phyloP scores from a whole-genome alignment of 2,113 vertebrate species.

The Hylia prasina region DNA sequence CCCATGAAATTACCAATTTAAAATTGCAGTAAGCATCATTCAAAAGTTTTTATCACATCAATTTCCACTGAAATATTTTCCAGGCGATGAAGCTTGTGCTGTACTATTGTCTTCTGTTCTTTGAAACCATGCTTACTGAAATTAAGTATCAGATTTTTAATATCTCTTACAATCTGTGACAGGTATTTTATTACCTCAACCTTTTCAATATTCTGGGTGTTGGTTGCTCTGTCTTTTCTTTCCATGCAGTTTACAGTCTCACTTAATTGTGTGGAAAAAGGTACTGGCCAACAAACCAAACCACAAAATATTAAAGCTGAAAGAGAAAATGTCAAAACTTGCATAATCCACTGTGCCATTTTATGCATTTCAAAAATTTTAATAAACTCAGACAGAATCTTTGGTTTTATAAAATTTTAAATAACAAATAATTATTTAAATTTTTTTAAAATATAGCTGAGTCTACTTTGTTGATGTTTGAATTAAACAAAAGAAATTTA shows the following conservation, averaged over 20 bases:
- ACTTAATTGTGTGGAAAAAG: neutral
- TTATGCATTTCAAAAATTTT: neutral
- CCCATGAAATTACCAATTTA: neutral
- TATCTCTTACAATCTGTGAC: slow-evolving; percentile 9
- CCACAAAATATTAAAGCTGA: neutral
- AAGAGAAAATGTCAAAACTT: neutral
- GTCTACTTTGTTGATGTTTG: neutral
- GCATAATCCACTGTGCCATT: neutral
- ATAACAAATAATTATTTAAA: neutral
- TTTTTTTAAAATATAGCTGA: neutral
- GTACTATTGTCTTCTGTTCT: neutral
- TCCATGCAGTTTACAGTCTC: slow-evolving; percentile 25
- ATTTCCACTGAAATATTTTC: neutral
- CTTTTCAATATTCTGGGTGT: slow-evolving; percentile 40
- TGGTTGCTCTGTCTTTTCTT: slow-evolving; percentile 19
- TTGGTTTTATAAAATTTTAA: neutral
- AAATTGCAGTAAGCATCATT: neutral
- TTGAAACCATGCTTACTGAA: neutral
- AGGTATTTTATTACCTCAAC: slow-evolving; percentile 61
- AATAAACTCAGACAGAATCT: neutral
- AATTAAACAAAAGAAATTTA: neutral
- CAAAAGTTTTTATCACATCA: neutral
- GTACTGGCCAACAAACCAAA: neutral
- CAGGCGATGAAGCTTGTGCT: neutral
- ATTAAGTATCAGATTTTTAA: slow-evolving; percentile 52